Percentiles rank a stretch among this genome's conserved stretches.
These are phyloP conservation scores for Avahi laniger DNA, from an alignment of 2,797 vertebrate species.

Conservation along the genomic window DNA sequence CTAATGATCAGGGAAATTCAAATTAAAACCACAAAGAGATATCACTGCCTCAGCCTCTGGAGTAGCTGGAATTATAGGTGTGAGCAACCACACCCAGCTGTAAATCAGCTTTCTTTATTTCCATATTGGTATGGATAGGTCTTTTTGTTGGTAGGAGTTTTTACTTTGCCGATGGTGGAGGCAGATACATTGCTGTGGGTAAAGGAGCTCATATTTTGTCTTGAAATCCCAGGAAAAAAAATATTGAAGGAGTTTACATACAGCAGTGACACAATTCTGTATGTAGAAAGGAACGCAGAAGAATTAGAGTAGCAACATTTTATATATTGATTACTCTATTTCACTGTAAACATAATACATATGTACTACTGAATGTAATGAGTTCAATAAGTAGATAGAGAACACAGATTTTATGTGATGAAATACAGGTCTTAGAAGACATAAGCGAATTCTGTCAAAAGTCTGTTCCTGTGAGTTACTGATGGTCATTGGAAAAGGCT, in stretches of 20 bases:
- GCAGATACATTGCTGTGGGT: neutral
- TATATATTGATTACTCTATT: conserved; percentile 45
- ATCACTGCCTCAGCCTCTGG: neutral
- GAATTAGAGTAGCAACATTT: neutral
- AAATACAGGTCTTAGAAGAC: conserved; percentile 41
- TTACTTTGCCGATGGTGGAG: neutral
- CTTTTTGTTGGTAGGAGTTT: conserved; percentile 4
- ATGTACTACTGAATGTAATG: neutral
- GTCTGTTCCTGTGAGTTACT: neutral
- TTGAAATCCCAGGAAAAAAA: conserved; percentile 42
- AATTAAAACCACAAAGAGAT: no score
- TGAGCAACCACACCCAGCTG: neutral
- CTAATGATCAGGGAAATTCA: no score
- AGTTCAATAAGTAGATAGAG: neutral
- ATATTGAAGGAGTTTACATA: neutral
- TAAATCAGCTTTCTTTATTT: conserved; percentile 34
- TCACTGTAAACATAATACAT: conserved; percentile 14
- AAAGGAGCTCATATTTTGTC: conserved; percentile 35
- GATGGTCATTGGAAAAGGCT: conserved; percentile 14
- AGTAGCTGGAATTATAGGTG: neutral
- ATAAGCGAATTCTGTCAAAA: conserved; percentile 12
- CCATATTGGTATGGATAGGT: neutral
- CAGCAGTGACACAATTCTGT: neutral
- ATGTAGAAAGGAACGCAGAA: conserved; percentile 30
- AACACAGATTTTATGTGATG: neutral